Evolutionary conservation across 23 tunicate genomes (phyloP), one percentile per base, ranked within the genome.

Genomic region (Halocynthia roretzi): DNA sequence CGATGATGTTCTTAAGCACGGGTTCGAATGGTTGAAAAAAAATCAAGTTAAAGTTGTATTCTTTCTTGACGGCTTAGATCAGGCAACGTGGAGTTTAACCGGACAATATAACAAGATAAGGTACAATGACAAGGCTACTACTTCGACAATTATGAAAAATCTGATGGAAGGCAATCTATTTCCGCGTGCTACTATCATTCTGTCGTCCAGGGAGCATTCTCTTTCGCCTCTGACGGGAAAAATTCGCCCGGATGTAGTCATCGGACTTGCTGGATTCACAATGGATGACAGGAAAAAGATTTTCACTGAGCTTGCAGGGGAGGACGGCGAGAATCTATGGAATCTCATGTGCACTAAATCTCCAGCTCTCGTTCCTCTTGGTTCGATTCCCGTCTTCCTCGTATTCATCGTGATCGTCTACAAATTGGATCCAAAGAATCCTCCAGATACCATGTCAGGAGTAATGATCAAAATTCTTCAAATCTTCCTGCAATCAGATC

Each of bases 151-250:
- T 10, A 63, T 63, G 10, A 19, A 10, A 8, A 63, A 63, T 63
- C 68, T 63, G 49, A 51, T 70, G 8, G 17, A 23, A 70, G 75
- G 75, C 55, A 70, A 70, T 70, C 54, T 70, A 52, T 51, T 70
- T 19, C 75, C 75, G 21, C 8, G 11, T 7, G 57, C 11, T 7
- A 70, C 75, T 7, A 70, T 70, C 56, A 7, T 70, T 8, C 40
- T 70, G 40, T 49, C 54, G 8, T 50, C 55, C 8, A 20, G 75
- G 17, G 54, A 63, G 68, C 68, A 63, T 44, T 19, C 44, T 7
- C 20, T 63, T 7, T 31, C 68, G 22, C 22, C 11, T 10, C 68
- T 63, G 20, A 31, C 68, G 20, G 20, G 7, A 7, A 44, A 63
- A 63, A 19, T 63, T 31, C 8, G 75, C 8, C 75, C 75, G 17